Percentiles rank a stretch among this genome's conserved stretches.
These are phyloP conservation scores for Paratrypauchen microcephalus DNA, from an alignment of 2,797 vertebrate species.

Conservation along the genomic window DNA sequence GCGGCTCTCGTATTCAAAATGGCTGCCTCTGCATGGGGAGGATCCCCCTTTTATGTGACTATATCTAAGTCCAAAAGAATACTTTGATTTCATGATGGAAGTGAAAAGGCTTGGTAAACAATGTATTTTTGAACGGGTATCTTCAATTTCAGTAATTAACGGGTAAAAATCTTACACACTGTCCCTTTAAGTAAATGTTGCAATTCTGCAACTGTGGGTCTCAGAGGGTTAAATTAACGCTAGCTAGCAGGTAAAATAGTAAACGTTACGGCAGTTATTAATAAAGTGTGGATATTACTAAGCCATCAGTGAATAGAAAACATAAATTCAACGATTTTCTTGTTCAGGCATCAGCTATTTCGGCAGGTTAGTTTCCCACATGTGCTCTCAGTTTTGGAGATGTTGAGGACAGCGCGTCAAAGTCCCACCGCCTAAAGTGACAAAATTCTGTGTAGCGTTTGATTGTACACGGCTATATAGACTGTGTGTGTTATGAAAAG, in stretches of 20 bases:
- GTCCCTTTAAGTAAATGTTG: no score
- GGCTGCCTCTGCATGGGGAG: no score
- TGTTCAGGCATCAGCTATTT: not conserved
- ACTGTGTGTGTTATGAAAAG: fast-evolving
- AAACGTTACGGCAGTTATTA: no score
- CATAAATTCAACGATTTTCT: not conserved
- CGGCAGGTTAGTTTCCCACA: not conserved
- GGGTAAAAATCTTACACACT: no score
- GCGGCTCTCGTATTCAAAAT: no score
- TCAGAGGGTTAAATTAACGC: not conserved
- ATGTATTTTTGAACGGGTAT: no score
- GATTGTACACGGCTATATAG: fast-evolving
- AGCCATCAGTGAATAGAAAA: not conserved
- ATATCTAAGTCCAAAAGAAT: no score
- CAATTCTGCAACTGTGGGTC: no score
- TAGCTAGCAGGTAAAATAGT: not conserved
- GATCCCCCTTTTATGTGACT: no score
- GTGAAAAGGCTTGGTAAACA: no score
- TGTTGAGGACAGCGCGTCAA: conserved; percentile 24
- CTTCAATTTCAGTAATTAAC: no score
- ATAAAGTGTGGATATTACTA: not conserved
- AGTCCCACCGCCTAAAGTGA: conserved; percentile 43
- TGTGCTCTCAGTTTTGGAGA: not conserved
- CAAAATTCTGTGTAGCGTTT: not conserved
- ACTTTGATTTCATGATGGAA: no score